These are phyloP conservation scores for Eilema sororculum DNA, from an alignment of 2,888 invertebrate genomes.

Conservation along the genomic window DNA sequence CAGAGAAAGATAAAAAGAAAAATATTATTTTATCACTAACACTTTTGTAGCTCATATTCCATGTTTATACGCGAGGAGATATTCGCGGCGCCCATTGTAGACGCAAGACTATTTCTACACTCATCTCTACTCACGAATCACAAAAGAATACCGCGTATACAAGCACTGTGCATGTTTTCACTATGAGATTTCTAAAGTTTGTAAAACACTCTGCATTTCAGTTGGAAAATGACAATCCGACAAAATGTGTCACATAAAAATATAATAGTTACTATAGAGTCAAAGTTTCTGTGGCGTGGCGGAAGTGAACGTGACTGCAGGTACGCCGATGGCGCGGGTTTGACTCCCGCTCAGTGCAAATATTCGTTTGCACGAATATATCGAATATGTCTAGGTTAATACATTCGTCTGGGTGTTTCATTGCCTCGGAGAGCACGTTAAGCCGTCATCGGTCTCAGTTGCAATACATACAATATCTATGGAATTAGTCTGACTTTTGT, in stretches of 20 bases:
- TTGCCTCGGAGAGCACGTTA: too few relatives aligned
- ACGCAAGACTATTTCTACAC: constrained; percentile 50
- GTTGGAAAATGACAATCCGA: constrained; percentile 38
- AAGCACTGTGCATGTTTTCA: constrained; percentile 44
- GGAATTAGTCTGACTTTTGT: too few relatives aligned
- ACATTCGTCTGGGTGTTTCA: too few relatives aligned
- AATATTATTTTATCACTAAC: constrained; percentile 27
- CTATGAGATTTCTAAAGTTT: constrained; percentile 49
- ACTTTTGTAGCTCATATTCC: constrained; percentile 35
- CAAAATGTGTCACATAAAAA: not conserved
- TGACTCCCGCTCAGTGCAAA: too few relatives aligned
- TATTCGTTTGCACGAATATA: too few relatives aligned
- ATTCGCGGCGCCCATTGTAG: constrained; percentile 49
- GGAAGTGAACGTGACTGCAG: too few relatives aligned
- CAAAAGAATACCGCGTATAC: constrained; percentile 49
- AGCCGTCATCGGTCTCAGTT: too few relatives aligned
- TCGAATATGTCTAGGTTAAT: too few relatives aligned
- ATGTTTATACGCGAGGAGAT: constrained; percentile 45
- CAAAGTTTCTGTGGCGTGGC: too few relatives aligned
- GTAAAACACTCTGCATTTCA: constrained; percentile 39
- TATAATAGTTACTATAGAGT: too few relatives aligned
- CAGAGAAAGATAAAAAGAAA: not conserved
- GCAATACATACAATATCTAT: too few relatives aligned
- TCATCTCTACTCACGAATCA: constrained; percentile 42
- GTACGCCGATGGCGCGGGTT: too few relatives aligned